Evolutionary conservation across 1,140 invertebrate species (phyloP).

Genomic region (Drosophila auraria): DNA sequence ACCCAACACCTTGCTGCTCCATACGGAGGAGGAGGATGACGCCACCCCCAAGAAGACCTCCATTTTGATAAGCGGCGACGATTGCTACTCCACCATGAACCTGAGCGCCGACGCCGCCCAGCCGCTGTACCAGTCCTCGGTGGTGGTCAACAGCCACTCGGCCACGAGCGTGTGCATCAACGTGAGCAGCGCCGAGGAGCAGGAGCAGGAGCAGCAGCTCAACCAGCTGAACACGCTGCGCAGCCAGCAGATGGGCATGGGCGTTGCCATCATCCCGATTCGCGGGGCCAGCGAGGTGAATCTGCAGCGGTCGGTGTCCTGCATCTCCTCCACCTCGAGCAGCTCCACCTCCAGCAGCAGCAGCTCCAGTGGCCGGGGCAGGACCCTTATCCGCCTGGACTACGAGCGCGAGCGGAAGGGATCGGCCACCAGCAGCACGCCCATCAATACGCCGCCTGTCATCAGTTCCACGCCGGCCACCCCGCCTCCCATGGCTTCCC

Average conservation of each 20-base stretch:
- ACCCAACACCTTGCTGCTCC: conserved; percentile 10
- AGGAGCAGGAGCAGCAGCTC: conserved; percentile 70
- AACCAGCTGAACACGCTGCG: conserved; percentile 77
- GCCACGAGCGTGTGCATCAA: conserved; percentile 87
- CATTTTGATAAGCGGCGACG: conserved; percentile 90
- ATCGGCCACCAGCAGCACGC: conserved; percentile 55
- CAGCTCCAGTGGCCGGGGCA: conserved; percentile 65
- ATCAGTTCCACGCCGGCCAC: conserved; percentile 57
- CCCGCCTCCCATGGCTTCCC: conserved; percentile 19
- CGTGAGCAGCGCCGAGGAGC: conserved; percentile 81
- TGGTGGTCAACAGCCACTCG: conserved; percentile 86
- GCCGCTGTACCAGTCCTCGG: conserved; percentile 89
- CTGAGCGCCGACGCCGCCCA: conserved; percentile 87
- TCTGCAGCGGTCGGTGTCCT: conserved; percentile 76
- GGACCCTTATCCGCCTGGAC: conserved; percentile 76
- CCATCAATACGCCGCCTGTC: conserved; percentile 59
- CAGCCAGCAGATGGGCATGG: conserved; percentile 56
- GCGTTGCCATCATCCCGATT: conserved; percentile 79
- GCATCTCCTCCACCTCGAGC: conserved; percentile 78
- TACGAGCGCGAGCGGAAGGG: conserved; percentile 67
- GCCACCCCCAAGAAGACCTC: conserved; percentile 88
- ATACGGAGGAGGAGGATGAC: conserved; percentile 29
- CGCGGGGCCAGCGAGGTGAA: conserved; percentile 63
- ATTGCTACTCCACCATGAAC: conserved; percentile 89
- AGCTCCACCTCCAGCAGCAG: conserved; percentile 72